Base-by-base conservation (phyloP, 2,888 invertebrate genomes). In the Orthosia incerta region DNA sequence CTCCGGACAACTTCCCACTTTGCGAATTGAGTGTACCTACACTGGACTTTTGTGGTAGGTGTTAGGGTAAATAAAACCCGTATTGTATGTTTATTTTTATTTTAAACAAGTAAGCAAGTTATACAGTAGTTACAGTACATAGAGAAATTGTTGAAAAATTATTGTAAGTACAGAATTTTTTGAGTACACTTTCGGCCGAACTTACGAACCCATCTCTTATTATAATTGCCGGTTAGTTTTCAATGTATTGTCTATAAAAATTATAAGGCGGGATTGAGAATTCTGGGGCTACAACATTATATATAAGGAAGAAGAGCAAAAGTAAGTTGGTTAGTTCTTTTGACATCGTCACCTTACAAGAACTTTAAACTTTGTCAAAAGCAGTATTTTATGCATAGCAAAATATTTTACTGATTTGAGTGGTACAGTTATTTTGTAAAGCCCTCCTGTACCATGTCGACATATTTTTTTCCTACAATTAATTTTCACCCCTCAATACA, bases 1-100 rank as follows among this genome's bases (percentile, higher is more conserved):
- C 20, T 63, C 56, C 63, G 48, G 63, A 55, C 87, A 87, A 86
- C 83, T 90, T 83, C 81, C 91, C 93, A 95, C 94, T 95, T 93
- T 94, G 90, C 86, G 89, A 89, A 94, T 93, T 93, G 92, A 88
- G 85, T 84, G 50, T 74, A 5, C 5, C 13, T 45, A 66, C 66
- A 66, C 66, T 64, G 73, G 59, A 55, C 72, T 81, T 83, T 79
- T 76, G 75, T 20, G 20, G n/a, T 57, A 46, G 16, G n/a, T 46
- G 31, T 69, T 57, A 13, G 0, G 20, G n/a, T 57, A 18, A 55
- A 51, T 62, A n/a, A 31, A 48, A 3, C 31, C 12, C 5, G 23
- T 39, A 15, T 59, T 66, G 39, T 15, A 15, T 7, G n/a, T 9
- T 9, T 39, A 9, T 39, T 39, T 39, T 39, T 39, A 7, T 39